These are phyloP conservation scores for Petrocephalus sullivani DNA, from an alignment of 2,797 vertebrate genomes.

Conservation along the genomic window DNA sequence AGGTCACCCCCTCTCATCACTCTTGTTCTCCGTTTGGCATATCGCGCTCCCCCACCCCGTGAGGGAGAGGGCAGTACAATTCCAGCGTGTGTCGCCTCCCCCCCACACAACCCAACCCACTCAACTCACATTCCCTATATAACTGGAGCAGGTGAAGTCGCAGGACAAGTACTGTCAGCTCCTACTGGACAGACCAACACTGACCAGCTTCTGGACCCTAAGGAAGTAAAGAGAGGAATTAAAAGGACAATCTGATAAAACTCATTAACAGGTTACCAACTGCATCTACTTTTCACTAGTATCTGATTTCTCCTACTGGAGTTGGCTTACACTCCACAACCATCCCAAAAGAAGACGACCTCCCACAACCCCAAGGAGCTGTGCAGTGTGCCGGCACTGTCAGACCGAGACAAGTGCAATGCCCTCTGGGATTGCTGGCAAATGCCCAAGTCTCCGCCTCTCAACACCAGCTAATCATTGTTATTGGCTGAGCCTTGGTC, in stretches of 20 bases:
- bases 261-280: not conserved
- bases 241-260: not conserved
- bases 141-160: not conserved
- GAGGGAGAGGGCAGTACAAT: not conserved
- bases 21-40: not conserved
- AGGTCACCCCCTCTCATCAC: not conserved
- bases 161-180: conserved; percentile 40
- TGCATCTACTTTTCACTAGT: conserved; percentile 1
- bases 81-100: not conserved
- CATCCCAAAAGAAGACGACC: not conserved
- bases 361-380: conserved; percentile 19
- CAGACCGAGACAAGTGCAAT: conserved; percentile 68
- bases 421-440: conserved; percentile 56
- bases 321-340: not conserved
- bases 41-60: not conserved
- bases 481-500: not conserved
- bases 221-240: not conserved
- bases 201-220: conserved; percentile 54
- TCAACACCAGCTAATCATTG: conserved; percentile 55
- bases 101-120: not conserved
- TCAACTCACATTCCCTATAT: not conserved
- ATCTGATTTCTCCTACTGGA: not conserved
- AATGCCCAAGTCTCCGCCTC: conserved; percentile 65
- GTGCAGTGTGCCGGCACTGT: conserved; percentile 57
- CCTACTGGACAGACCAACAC: conserved; percentile 50